A percentile compares a stretch with the other conserved stretches of the same genome.
Conservation (phyloP, 1,140 invertebrate species). For the Aphidius ervi region DNA sequence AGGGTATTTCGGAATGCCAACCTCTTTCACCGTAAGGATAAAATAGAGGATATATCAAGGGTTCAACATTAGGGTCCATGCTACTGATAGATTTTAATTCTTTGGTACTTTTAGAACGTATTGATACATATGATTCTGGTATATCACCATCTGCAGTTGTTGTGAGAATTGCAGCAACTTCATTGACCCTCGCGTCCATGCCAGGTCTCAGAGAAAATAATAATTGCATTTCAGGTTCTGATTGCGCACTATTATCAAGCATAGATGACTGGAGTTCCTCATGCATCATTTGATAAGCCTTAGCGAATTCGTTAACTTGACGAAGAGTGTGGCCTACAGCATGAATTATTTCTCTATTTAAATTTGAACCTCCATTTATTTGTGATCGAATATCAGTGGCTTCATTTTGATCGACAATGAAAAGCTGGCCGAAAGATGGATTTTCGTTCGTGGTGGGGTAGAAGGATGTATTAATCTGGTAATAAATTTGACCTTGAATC, state of each 20-base stretch:
- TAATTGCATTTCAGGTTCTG: slow-evolving; percentile 4
- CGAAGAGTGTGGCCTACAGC: slow-evolving; percentile 12
- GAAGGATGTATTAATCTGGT: slow-evolving; percentile 5
- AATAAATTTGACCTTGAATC: slow-evolving; percentile 4
- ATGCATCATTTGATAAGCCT: slow-evolving; percentile 16
- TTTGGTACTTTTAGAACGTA: slow-evolving; percentile 7
- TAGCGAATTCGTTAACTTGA: slow-evolving; percentile 11
- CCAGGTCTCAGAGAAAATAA: background rate
- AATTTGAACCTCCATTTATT: background rate
- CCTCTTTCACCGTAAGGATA: slow-evolving; percentile 5
- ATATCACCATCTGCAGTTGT: slow-evolving; percentile 9
- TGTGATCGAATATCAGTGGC: slow-evolving; percentile 6
- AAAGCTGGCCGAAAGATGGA: slow-evolving; percentile 15
- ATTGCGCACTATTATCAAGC: background rate
- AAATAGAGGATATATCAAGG: slow-evolving; percentile 12
- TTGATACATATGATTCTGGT: slow-evolving; percentile 6
- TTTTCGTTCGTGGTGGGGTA: slow-evolving; percentile 8
- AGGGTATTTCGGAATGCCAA: background rate
- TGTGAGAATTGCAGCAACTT: slow-evolving; percentile 3
- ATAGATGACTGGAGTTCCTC: background rate
- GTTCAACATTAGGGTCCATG: slow-evolving; percentile 12
- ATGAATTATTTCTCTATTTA: slow-evolving; percentile 3
- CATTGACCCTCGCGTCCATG: background rate
- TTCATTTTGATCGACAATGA: slow-evolving; percentile 17
- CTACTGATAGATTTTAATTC: background rate